phyloP scores from a whole-genome alignment of 92 coral and sea anemone genomes.

The Parazoanthus darwini region DNA sequence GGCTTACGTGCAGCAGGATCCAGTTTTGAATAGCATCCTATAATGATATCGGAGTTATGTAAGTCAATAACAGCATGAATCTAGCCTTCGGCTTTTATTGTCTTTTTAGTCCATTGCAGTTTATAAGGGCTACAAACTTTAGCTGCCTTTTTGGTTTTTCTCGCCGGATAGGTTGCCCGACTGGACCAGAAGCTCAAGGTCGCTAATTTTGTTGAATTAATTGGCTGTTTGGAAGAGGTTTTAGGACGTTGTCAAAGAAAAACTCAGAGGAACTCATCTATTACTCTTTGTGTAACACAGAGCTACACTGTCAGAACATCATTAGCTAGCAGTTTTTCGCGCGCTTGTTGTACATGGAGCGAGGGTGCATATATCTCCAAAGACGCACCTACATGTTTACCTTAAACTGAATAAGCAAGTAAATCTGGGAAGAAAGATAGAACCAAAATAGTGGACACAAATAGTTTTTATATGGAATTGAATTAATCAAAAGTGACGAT shows the following conservation, averaged over 20 bases:
- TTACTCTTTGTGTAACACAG: too few species aligned
- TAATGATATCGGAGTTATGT: not conserved
- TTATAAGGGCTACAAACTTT: not conserved
- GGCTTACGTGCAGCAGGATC: not conserved
- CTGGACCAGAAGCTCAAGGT: not conserved
- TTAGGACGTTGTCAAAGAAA: not conserved
- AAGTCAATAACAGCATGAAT: conserved; percentile 11
- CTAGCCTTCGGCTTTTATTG: not conserved
- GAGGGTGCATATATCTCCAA: too few species aligned
- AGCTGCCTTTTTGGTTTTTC: not conserved
- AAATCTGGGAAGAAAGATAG: too few species aligned
- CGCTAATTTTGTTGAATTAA: not conserved
- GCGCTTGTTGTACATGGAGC: too few species aligned
- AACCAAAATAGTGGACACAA: too few species aligned
- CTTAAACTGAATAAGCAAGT: too few species aligned
- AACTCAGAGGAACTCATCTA: too few species aligned
- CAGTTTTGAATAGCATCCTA: conserved; percentile 13
- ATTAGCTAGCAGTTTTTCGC: too few species aligned
- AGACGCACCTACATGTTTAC: too few species aligned
- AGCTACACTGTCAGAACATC: too few species aligned
- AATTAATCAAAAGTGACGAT: too few species aligned
- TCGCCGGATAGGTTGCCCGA: not conserved
- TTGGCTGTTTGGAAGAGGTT: not conserved
- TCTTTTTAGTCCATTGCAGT: conserved; percentile 2
- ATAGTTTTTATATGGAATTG: too few species aligned